Percentiles rank a stretch among this genome's conserved stretches.
These are phyloP conservation scores for Zaprionus capensis DNA, from an alignment of 1,140 invertebrate genomes.

Conservation along the genomic window DNA sequence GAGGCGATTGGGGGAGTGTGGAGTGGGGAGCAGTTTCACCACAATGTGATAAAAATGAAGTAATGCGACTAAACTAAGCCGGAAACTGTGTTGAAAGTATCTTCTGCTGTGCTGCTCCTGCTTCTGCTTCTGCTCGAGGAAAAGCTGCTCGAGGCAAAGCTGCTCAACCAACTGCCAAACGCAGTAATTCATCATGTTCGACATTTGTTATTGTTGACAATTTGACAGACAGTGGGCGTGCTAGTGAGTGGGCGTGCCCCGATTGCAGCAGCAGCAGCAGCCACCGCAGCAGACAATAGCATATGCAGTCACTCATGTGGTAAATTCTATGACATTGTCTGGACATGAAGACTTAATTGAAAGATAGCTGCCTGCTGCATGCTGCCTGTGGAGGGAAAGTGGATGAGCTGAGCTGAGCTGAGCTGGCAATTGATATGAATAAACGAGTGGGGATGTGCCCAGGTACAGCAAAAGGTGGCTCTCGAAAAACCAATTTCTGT, in stretches of 20 bases:
- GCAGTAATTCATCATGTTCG: slow-evolving; percentile 77
- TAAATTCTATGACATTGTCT: slow-evolving; percentile 27
- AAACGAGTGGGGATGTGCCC: slow-evolving; percentile 17
- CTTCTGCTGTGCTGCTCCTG: background rate
- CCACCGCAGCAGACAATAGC: background rate
- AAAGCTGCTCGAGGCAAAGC: background rate
- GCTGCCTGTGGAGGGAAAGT: background rate
- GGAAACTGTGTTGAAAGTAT: slow-evolving; percentile 1
- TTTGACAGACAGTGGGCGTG: slow-evolving; percentile 28
- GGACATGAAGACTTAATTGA: slow-evolving; percentile 31
- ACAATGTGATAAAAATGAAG: slow-evolving; percentile 59
- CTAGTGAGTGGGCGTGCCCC: slow-evolving; percentile 1
- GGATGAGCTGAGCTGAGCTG: slow-evolving; percentile 2
- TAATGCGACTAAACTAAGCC: slow-evolving; percentile 48
- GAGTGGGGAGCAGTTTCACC: background rate
- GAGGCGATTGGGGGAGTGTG: background rate
- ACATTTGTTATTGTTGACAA: slow-evolving; percentile 57
- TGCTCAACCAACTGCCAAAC: slow-evolving; percentile 44
- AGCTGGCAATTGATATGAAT: slow-evolving; percentile 34
- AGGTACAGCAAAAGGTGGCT: background rate
- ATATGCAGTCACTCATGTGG: slow-evolving; percentile 9
- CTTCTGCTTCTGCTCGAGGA: background rate
- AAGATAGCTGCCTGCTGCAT: slow-evolving; percentile 11
- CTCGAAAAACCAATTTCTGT: slow-evolving; percentile 27
- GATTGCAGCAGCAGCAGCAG: background rate